Evolutionary conservation across 2,888 invertebrate genomes (phyloP).

Genomic region (Trachelus iudaicus): DNA sequence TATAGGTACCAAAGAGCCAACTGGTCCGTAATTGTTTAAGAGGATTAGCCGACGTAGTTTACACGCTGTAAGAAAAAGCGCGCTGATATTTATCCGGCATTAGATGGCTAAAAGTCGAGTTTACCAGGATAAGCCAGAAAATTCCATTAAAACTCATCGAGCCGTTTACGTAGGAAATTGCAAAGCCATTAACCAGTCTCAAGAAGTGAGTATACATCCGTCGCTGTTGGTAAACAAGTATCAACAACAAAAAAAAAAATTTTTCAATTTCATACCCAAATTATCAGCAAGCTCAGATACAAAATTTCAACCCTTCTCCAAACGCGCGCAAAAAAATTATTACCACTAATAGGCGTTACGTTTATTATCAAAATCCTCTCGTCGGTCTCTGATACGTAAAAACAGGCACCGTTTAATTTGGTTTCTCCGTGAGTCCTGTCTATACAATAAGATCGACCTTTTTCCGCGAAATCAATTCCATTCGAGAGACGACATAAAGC

Average conservation of each 20-base stretch:
- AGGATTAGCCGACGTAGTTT: conserved; percentile 52
- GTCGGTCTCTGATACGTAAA: neutral
- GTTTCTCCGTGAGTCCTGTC: no score
- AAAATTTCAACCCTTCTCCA: neutral
- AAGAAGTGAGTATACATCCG: neutral
- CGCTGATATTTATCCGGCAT: conserved; percentile 44
- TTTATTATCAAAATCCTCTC: neutral
- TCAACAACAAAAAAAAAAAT: neutral
- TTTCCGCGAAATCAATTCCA: neutral
- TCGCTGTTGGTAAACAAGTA: neutral
- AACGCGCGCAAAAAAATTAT: neutral
- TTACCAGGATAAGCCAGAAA: conserved; percentile 40
- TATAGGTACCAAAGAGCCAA: conserved; percentile 48
- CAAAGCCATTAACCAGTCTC: conserved; percentile 1
- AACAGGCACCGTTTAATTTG: no score
- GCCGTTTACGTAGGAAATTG: conserved; percentile 34
- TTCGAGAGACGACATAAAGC: neutral
- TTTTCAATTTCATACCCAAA: neutral
- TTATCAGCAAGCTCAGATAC: neutral
- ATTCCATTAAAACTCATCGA: conserved; percentile 38
- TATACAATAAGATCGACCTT: no score
- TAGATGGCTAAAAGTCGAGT: conserved; percentile 45
- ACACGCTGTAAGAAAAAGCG: conserved; percentile 38
- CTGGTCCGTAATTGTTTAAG: conserved; percentile 59
- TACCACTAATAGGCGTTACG: neutral